Conservation (phyloP, 2,113 vertebrate genomes). For the Gavialis gangeticus region DNA sequence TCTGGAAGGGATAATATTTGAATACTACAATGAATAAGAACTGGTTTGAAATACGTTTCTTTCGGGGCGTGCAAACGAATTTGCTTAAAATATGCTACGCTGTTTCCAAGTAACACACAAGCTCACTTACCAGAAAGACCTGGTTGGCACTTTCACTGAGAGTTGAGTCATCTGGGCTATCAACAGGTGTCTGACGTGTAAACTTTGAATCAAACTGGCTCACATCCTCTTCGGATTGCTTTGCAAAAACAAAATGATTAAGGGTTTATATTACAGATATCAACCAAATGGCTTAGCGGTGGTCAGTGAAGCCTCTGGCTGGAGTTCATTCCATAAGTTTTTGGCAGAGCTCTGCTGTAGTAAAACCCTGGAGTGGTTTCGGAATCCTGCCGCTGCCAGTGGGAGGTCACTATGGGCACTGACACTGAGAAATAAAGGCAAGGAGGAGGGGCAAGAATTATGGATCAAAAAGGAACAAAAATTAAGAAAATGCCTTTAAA, state of each 20-base stretch:
- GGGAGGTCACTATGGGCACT: slow-evolving; percentile 66
- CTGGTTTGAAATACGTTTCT: neutral
- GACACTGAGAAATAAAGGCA: slow-evolving; percentile 72
- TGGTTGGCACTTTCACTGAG: slow-evolving; percentile 99
- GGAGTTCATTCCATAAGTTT: slow-evolving; percentile 67
- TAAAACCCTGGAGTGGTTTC: slow-evolving; percentile 70
- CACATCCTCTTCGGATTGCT: slow-evolving; percentile 99
- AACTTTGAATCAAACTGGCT: slow-evolving; percentile 99
- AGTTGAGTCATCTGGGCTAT: slow-evolving; percentile 97
- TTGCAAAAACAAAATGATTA: slow-evolving; percentile 77
- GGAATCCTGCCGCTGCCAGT: slow-evolving; percentile 62
- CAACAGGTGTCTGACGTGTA: slow-evolving; percentile 98
- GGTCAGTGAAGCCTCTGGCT: slow-evolving; percentile 56
- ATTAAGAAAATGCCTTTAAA: slow-evolving; percentile 61
- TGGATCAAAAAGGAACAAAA: slow-evolving; percentile 70
- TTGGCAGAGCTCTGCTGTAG: slow-evolving; percentile 70
- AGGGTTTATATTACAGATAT: slow-evolving; percentile 69
- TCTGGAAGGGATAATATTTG: neutral
- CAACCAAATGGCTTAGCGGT: slow-evolving; percentile 63
- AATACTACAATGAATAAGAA: neutral
- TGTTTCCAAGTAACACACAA: neutral
- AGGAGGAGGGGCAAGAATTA: slow-evolving; percentile 63
- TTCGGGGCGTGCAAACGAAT: neutral
- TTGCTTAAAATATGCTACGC: neutral
- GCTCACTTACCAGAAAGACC: slow-evolving; percentile 93